Percentiles rank a stretch among this genome's conserved stretches.
Conservation (phyloP, 2,888 invertebrate species). For the Pristionchus mayeri region DNA sequence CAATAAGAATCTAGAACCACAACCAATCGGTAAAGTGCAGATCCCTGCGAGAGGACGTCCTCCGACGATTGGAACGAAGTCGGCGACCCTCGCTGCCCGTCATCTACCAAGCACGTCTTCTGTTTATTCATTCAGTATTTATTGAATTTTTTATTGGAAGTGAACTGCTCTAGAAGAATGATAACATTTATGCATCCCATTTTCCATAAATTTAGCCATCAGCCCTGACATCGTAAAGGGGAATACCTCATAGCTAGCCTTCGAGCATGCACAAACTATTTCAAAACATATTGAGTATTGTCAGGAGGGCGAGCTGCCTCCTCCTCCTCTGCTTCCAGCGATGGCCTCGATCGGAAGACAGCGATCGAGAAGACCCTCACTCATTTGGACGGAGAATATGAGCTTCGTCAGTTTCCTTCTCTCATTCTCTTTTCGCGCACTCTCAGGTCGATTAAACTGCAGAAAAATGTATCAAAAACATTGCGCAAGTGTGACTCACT, state of each 20-base stretch:
- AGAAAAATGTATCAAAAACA: no score
- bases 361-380: conserved; percentile 44
- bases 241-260: no score
- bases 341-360: conserved; percentile 45
- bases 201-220: no score
- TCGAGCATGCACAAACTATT: neutral
- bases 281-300: neutral
- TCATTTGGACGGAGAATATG: conserved; percentile 48
- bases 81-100: conserved; percentile 43
- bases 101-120: conserved; percentile 39
- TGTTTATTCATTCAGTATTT: no score
- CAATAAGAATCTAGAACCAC: no score
- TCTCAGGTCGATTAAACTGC: no score
- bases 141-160: neutral
- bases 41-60: conserved; percentile 47
- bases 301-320: conserved; percentile 37
- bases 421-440: no score
- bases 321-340: neutral
- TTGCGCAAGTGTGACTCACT: no score
- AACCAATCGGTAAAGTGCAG: conserved; percentile 21
- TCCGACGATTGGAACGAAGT: conserved; percentile 44
- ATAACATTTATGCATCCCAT: no score
- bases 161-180: no score
- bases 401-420: conserved; percentile 25
- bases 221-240: no score